Evolutionary conservation across 2,113 vertebrate species (phyloP).

Genomic region (Oreochromis aureus): DNA sequence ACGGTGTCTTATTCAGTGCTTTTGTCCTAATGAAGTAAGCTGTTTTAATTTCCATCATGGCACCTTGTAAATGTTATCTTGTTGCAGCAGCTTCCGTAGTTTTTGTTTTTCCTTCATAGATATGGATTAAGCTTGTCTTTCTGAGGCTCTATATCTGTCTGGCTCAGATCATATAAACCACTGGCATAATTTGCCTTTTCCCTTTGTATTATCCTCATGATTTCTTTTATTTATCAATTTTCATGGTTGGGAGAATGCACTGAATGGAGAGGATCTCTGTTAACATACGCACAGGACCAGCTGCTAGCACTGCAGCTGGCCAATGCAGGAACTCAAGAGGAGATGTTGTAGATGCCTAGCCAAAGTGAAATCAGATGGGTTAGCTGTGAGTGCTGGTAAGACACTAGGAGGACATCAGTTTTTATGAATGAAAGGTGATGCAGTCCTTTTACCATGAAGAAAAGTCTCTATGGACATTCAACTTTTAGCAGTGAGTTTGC

Average conservation of each 20-base stretch:
- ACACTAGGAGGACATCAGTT: neutral
- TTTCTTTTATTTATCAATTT: neutral
- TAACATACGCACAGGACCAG: no score
- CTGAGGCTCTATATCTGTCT: neutral
- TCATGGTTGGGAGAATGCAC: neutral
- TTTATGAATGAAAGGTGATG: neutral
- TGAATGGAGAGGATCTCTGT: no score
- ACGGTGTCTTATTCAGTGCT: neutral
- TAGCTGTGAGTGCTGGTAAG: neutral
- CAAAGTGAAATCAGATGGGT: neutral
- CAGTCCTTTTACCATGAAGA: neutral
- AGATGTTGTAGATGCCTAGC: neutral
- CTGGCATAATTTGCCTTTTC: neutral
- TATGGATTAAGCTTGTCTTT: neutral
- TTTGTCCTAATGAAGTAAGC: neutral
- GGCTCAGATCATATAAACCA: neutral
- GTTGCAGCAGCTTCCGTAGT: neutral
- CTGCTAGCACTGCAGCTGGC: neutral
- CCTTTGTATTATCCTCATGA: neutral
- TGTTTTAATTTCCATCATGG: neutral
- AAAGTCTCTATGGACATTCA: neutral
- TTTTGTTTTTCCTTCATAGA: neutral
- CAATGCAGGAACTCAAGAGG: neutral
- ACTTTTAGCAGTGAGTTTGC: neutral
- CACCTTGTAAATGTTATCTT: neutral